These are phyloP conservation scores for Urocitellus parryii DNA, from an alignment of 2,113 vertebrate genomes.

Conservation along the genomic window DNA sequence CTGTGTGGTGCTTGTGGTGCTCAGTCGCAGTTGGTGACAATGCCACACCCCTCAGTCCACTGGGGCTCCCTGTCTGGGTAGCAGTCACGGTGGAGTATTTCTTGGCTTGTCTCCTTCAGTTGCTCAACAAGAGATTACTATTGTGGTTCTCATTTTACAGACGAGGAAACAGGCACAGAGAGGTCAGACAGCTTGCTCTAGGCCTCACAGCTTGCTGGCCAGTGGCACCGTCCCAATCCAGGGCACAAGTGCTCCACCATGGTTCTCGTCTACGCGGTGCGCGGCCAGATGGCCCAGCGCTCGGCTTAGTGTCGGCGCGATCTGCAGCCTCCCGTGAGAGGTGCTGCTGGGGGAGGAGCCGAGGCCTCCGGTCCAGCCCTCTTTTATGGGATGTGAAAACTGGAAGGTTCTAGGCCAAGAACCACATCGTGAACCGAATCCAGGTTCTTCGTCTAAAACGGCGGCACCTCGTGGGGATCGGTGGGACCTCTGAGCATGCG, in stretches of 20 bases:
- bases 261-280: fast-evolving
- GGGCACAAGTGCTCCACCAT: fast-evolving
- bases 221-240: background rate
- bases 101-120: background rate
- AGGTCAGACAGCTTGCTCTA: background rate
- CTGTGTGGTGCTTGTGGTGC: fast-evolving
- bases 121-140: too few relatives aligned
- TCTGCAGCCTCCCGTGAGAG: background rate
- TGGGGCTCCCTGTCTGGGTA: background rate
- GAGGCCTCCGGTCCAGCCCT: background rate
- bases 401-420: background rate
- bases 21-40: background rate
- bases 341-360: too few relatives aligned
- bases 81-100: too few relatives aligned
- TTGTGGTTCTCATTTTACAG: background rate
- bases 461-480: too few relatives aligned
- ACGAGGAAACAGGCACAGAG: background rate
- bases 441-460: background rate
- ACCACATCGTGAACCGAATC: background rate
- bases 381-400: background rate
- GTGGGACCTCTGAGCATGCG: background rate
- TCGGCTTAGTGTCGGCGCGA: fast-evolving
- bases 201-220: background rate
- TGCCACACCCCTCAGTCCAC: too few relatives aligned
- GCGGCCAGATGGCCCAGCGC: fast-evolving